phyloP scores from a whole-genome alignment of 2,113 vertebrate genomes.

The Chascanopsetta lugubris region DNA sequence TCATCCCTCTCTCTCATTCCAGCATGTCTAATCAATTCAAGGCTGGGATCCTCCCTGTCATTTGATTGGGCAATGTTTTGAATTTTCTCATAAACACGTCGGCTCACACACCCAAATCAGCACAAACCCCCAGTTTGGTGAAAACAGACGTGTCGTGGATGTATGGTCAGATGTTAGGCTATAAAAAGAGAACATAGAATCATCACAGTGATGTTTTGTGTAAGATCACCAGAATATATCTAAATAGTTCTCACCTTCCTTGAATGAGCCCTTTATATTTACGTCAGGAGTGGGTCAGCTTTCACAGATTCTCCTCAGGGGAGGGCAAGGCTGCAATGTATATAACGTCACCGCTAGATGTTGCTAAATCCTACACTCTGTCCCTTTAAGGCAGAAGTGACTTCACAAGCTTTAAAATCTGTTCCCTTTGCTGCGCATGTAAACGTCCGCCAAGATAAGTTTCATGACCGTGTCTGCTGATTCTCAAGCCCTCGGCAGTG shows the following conservation, averaged over 20 bases:
- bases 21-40: conserved; percentile 64
- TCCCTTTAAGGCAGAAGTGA: background rate
- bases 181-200: no score
- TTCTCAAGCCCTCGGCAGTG: conserved; percentile 44
- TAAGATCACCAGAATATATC: no score
- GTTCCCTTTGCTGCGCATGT: conserved; percentile 17
- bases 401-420: conserved; percentile 1
- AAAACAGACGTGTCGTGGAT: no score
- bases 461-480: conserved; percentile 48
- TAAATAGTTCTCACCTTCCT: no score
- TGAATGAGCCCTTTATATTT: no score
- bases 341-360: no score
- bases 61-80: conserved; percentile 65
- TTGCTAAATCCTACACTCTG: no score
- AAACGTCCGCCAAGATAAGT: conserved; percentile 48
- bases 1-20: conserved; percentile 42
- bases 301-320: no score
- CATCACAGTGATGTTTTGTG: no score
- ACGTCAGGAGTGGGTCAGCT: no score
- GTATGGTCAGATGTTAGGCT: no score
- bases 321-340: no score
- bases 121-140: conserved; percentile 49
- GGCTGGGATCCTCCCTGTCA: conserved; percentile 59
- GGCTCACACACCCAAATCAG: conserved; percentile 39
- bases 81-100: conserved; percentile 54